Evolutionary conservation across 2,888 invertebrate genomes (phyloP).

Genomic region (Ornithoptera alexandrae): DNA sequence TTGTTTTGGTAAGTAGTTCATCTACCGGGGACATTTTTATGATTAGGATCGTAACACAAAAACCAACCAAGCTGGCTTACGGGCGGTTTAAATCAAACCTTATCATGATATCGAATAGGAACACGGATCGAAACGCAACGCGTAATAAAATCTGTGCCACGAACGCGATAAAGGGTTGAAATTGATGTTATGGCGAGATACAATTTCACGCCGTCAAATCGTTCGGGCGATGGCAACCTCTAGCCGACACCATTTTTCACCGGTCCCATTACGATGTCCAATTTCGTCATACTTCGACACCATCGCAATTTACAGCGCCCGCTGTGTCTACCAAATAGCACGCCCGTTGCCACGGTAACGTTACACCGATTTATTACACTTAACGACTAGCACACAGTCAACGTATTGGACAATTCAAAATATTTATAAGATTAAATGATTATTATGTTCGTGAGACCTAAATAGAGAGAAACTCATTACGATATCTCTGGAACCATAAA

Average conservation of each 20-base stretch:
- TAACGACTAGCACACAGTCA: not conserved
- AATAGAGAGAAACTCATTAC: too few relatives aligned
- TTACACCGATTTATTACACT: not conserved
- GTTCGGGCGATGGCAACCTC: constrained; percentile 22
- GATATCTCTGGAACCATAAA: too few relatives aligned
- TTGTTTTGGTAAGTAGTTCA: not conserved
- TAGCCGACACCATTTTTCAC: constrained; percentile 41
- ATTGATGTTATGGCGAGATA: constrained; percentile 35
- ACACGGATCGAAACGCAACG: constrained; percentile 18
- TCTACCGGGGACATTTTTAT: constrained; percentile 20
- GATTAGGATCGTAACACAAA: constrained; percentile 19
- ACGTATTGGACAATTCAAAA: too few relatives aligned
- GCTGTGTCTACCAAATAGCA: constrained; percentile 13
- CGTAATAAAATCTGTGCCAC: constrained; percentile 25
- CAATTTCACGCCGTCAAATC: constrained; percentile 59
- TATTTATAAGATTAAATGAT: too few relatives aligned
- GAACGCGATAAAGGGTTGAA: constrained; percentile 24
- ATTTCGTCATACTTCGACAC: constrained; percentile 49
- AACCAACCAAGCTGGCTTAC: not conserved
- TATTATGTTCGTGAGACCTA: too few relatives aligned
- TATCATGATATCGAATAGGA: constrained; percentile 20
- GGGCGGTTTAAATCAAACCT: constrained; percentile 21
- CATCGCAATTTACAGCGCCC: constrained; percentile 31
- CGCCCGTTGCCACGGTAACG: not conserved
- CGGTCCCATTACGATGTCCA: constrained; percentile 42